Base-by-base conservation (phyloP, 2,797 vertebrate species). In the Chelmon rostratus region DNA sequence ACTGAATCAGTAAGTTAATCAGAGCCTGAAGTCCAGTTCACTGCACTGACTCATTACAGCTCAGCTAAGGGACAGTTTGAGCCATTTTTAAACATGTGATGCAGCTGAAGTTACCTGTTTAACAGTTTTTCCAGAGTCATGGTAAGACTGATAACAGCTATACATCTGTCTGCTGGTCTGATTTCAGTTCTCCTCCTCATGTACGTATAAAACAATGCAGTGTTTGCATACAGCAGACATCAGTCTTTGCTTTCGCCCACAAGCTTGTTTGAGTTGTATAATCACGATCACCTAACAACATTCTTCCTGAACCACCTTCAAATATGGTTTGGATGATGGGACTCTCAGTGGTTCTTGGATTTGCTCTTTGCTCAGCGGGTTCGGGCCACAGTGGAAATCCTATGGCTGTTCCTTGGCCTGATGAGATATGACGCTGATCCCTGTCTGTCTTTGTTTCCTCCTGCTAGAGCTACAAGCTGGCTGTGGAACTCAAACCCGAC, bases 401-500 rank as follows among this genome's bases (percentile, higher is more conserved):
- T 47, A 10, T 16, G 33, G 19, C 19, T 46, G 42, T 64, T 54
- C 2, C 7, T 16, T 65, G 6, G 6, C 54, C 7, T 58, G 6
- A 9, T 25, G 4, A 31, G 21, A 31, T 19, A 47, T 40, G 63
- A 28, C 35, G 5, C 33, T 73, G 5, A 82, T 44, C 52, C 28
- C 33, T 23, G 12, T 40, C 5, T 79, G 7, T 76, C 57, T 54
- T 54, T 37, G 68, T 57, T 83, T 56, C 47, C 47, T 68, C 64
- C 47, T 38, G 73, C 13, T 71, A 99, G 98, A 99, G 96, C 91
- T 99, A 99, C 86, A 96, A 95, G 78, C 88, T 91, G 1, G 97
- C 98, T 0, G 97, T 99, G 42, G 95, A 96, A 25, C 95, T 99
- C 25, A 98, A 98, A 64, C 97, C 98, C 3, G 96, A 97, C 71